Evolutionary conservation across 2,888 invertebrate genomes (phyloP).

Genomic region (Pherbina coryleti): DNA sequence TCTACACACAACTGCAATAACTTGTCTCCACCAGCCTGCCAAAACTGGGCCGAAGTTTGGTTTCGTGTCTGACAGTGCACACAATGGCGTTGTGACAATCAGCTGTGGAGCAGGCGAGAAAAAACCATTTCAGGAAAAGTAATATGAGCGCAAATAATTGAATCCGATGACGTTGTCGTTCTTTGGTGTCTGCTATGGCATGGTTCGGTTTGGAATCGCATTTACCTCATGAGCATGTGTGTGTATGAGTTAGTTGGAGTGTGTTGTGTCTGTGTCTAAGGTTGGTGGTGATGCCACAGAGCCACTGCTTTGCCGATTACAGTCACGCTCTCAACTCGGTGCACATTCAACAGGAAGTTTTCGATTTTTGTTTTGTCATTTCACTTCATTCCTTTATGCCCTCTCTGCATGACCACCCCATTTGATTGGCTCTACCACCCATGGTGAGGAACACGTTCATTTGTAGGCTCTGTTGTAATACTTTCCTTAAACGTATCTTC

Average conservation of each 20-base stretch:
- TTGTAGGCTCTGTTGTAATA: not conserved
- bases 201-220: not conserved
- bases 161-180: constrained; percentile 34
- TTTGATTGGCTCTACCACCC: constrained; percentile 1
- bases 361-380: constrained; percentile 29
- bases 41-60: too few species aligned
- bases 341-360: constrained; percentile 18
- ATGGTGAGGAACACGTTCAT: not conserved
- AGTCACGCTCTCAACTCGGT: not conserved
- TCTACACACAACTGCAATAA: too few species aligned
- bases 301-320: not conserved
- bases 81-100: not conserved
- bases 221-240: not conserved
- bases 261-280: too few species aligned
- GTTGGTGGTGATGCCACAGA: too few species aligned
- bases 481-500: not conserved
- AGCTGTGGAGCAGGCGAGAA: not conserved
- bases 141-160: constrained; percentile 39
- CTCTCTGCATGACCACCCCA: constrained; percentile 5
- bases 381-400: not conserved
- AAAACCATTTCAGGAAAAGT: constrained; percentile 19
- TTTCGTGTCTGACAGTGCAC: not conserved
- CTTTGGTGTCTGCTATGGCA: constrained; percentile 23
- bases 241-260: too few species aligned
- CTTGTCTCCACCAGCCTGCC: too few species aligned